Base-by-base conservation (phyloP, 2,888 invertebrate species). In the Tolmerus cingulatus region DNA sequence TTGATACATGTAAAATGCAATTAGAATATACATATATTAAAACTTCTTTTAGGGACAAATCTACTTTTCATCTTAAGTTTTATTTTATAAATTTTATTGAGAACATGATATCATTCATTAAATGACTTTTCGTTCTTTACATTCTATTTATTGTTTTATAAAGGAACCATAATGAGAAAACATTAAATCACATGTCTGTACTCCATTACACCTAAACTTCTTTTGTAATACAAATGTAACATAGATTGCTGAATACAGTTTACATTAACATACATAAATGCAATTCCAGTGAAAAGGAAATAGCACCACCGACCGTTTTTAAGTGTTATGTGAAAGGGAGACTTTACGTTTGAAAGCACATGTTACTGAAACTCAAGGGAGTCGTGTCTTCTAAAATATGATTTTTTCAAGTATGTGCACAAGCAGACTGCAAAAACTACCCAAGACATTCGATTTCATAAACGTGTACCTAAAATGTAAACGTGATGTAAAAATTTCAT, bases 131-230 rank as follows among this genome's bases (percentile, higher is more conserved):
- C 9, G 8, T 4, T 40, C 9, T 8, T 40, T 12, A 34, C 40
- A 46, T 46, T 46, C 0, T 46, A 3, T 46, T 16, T 46, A 46
- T 46, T 46, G 16, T 16, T 12, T 43, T 46, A 16, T 4, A 16
- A 46, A 16, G 43, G 3, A 46, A 46, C 2, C 5, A 19, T n/a
- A n/a, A 16, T 51, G n/a, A 8, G 1, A n/a, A 51, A 51, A 7
- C n/a, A n/a, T 5, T n/a, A 51, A 51, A 51, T 12, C 74, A 12
- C 16, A 23, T 74, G 74, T 16, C 88, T 85, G 37, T 87, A 87
- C 55, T 4, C 51, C 51, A 51, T 8, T 46, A 1, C 16, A 46
- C 12, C 0, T 3, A 46, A 4, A 5, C 12, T 46, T n/a, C n/a
- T 51, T 51, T 51, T 19, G 8, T 51, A 51, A 51, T 51, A 51